These are phyloP conservation scores for Prietella phreatophila DNA, from an alignment of 2,113 vertebrate genomes.

Conservation along the genomic window DNA sequence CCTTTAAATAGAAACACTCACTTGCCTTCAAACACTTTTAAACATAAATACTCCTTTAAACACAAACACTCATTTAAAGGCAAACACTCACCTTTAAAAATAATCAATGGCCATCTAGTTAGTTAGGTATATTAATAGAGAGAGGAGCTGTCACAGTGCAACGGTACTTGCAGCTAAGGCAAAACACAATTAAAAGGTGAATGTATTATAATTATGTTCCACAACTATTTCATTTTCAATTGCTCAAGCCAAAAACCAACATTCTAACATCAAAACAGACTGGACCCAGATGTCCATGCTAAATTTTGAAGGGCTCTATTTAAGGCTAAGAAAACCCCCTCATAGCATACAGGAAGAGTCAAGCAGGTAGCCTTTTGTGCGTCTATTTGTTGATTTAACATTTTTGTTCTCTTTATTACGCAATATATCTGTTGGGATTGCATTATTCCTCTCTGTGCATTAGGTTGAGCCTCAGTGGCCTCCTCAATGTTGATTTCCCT, in stretches of 20 bases:
- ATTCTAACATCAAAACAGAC: not conserved
- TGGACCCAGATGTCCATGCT: not conserved
- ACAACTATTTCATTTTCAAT: not conserved
- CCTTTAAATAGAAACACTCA: too few species aligned
- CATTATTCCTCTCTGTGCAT: slow-evolving; percentile 65
- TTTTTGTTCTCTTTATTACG: slow-evolving; percentile 66
- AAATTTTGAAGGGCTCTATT: not conserved
- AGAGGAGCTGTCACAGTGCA: not conserved
- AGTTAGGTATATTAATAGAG: not conserved
- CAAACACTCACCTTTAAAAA: too few species aligned
- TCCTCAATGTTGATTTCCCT: slow-evolving; percentile 69
- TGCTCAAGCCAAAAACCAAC: not conserved
- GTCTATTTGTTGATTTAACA: slow-evolving; percentile 59
- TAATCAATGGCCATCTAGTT: not conserved
- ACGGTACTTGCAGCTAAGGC: not conserved
- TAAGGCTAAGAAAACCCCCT: not conserved
- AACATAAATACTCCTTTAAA: too few species aligned
- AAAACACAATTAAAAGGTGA: not conserved
- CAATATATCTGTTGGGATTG: slow-evolving; percentile 55
- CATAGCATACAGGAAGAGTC: not conserved
- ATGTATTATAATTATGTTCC: not conserved
- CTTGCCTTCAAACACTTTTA: too few species aligned
- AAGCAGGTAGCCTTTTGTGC: slow-evolving; percentile 45
- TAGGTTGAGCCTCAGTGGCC: slow-evolving; percentile 62
- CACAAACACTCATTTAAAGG: too few species aligned